phyloP scores from a whole-genome alignment of 2,797 vertebrate genomes.

The Centropyge bicolor region DNA sequence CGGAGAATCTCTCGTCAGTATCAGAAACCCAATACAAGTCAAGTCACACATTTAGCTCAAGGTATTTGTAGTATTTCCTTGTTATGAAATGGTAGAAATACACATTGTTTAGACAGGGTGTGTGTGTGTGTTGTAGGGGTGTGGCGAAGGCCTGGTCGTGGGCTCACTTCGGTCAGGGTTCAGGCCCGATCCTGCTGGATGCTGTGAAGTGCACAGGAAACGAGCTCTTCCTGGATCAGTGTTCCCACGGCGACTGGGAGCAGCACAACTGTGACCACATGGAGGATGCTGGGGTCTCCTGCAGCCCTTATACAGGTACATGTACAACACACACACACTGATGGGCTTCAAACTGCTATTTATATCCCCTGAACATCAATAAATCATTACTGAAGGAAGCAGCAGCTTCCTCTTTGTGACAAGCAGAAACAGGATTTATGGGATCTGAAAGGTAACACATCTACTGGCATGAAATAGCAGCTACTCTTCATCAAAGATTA shows the following conservation, averaged over 20 bases:
- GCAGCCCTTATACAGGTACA: constrained; percentile 88
- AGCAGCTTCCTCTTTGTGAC: constrained; percentile 46
- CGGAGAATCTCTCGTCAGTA: background rate
- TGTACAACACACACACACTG: constrained; percentile 7
- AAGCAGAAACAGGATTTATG: constrained; percentile 38
- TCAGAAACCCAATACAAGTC: background rate
- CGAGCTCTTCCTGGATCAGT: constrained; percentile 92
- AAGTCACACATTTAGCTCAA: too few relatives aligned
- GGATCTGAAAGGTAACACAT: constrained; percentile 25
- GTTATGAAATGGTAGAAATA: background rate
- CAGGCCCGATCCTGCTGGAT: constrained; percentile 92
- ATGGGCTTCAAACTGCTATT: constrained; percentile 55
- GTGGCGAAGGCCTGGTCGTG: constrained; percentile 90
- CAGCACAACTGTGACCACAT: constrained; percentile 97
- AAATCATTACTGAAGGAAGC: constrained; percentile 65
- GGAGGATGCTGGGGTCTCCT: constrained; percentile 93
- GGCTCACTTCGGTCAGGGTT: constrained; percentile 92
- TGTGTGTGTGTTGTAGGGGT: constrained; percentile 81
- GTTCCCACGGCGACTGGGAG: constrained; percentile 92
- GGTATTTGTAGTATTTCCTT: too few relatives aligned
- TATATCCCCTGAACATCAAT: constrained; percentile 68
- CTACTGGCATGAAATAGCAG: constrained; percentile 20
- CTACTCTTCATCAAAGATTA: constrained; percentile 30
- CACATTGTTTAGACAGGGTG: background rate
- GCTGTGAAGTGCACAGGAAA: constrained; percentile 92